These are phyloP conservation scores for Heliconius sara DNA, from an alignment of 2,888 invertebrate genomes.

Conservation along the genomic window DNA sequence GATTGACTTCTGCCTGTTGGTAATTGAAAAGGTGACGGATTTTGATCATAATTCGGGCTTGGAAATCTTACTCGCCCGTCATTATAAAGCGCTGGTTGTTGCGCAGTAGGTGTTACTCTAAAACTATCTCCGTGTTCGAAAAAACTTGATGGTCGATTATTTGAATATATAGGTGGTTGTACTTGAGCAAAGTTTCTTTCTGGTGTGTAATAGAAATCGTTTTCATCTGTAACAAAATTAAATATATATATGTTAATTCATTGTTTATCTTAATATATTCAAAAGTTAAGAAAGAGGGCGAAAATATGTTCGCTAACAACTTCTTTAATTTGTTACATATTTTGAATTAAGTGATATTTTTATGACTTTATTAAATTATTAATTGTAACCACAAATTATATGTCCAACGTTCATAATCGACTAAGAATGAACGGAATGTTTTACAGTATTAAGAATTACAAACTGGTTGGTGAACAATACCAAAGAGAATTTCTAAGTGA, in stretches of 20 bases:
- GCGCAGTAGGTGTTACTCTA: conserved; percentile 65
- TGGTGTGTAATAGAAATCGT: conserved; percentile 78
- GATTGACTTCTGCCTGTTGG: conserved; percentile 79
- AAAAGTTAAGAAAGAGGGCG: not conserved
- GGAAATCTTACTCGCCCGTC: conserved; percentile 74
- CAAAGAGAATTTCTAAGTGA: not conserved
- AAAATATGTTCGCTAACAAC: not conserved
- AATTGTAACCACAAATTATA: not conserved
- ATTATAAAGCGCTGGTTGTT: conserved; percentile 65
- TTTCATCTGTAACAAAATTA: conserved; percentile 75
- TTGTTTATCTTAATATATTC: not conserved
- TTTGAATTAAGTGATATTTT: no score
- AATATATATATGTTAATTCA: conserved; percentile 16
- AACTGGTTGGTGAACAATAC: conserved; percentile 6
- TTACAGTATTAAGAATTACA: not conserved
- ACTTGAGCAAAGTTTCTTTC: conserved; percentile 83
- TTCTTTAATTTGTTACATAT: no score
- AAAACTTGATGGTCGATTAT: conserved; percentile 69
- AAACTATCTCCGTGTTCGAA: conserved; percentile 73
- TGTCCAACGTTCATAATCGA: not conserved
- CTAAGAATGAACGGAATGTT: conserved; percentile 1
- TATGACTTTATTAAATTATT: not conserved
- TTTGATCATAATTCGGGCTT: conserved; percentile 79
- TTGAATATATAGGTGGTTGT: conserved; percentile 77
- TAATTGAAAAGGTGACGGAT: conserved; percentile 79